Conservation (phyloP, 1,140 invertebrate species). For the Drosophila bocki region DNA sequence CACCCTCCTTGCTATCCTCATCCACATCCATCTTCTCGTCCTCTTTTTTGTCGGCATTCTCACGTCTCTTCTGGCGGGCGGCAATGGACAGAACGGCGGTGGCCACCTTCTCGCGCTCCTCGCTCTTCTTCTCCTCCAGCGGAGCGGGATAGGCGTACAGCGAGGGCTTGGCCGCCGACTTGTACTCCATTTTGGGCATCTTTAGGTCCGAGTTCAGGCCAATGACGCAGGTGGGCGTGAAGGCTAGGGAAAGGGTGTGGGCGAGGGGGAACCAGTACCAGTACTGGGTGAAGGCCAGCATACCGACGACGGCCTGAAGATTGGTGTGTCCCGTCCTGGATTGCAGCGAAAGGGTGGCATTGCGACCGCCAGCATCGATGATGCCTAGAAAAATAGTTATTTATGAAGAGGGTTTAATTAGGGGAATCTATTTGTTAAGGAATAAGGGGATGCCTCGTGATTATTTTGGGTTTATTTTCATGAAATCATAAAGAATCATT, state of each 20-base stretch:
- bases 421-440: background rate
- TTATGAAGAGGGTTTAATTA: background rate
- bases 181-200: slow-evolving; percentile 98
- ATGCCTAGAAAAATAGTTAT: slow-evolving; percentile 72
- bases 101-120: slow-evolving; percentile 97
- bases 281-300: slow-evolving; percentile 99
- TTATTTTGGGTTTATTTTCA: background rate
- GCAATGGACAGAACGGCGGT: slow-evolving; percentile 99
- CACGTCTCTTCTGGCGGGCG: slow-evolving; percentile 93
- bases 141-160: slow-evolving; percentile 98
- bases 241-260: slow-evolving; percentile 97
- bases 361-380: slow-evolving; percentile 94
- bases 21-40: slow-evolving; percentile 92
- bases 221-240: slow-evolving; percentile 98
- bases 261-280: slow-evolving; percentile 99
- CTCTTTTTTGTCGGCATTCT: slow-evolving; percentile 87
- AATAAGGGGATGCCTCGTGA: background rate
- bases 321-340: slow-evolving; percentile 99
- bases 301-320: slow-evolving; percentile 98
- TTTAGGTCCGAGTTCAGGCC: slow-evolving; percentile 97
- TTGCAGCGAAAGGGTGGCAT: slow-evolving; percentile 97
- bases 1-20: slow-evolving; percentile 88
- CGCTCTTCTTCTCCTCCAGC: slow-evolving; percentile 98
- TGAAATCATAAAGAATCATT: slow-evolving; percentile 8
- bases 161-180: slow-evolving; percentile 97